phyloP scores from a whole-genome alignment of 2,797 vertebrate genomes.

The Phrynocephalus vlangalii region DNA sequence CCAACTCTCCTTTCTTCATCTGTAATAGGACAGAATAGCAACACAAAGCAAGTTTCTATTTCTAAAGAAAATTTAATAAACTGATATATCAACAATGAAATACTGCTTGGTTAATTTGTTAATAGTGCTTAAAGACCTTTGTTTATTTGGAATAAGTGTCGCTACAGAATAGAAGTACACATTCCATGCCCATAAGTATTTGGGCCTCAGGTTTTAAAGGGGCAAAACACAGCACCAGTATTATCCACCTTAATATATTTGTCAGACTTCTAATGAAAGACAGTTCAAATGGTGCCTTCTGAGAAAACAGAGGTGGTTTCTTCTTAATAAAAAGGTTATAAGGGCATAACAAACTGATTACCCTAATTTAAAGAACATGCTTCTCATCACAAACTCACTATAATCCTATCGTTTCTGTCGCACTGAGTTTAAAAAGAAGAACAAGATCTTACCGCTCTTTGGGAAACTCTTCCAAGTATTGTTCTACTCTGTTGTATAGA shows the following conservation, averaged over 20 bases:
- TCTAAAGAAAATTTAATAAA: neutral
- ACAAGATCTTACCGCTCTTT: slow-evolving; percentile 87
- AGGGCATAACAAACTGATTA: neutral
- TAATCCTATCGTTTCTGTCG: neutral
- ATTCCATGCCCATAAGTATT: neutral
- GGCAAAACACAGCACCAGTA: neutral
- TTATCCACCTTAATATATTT: neutral
- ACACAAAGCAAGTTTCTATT: neutral
- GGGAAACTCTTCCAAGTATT: slow-evolving; percentile 91
- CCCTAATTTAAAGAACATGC: neutral
- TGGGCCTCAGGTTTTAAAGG: neutral
- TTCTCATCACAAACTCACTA: neutral
- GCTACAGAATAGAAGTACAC: neutral
- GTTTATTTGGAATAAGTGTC: neutral
- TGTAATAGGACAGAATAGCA: neutral
- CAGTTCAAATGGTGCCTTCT: neutral
- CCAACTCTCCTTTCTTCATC: too few species aligned
- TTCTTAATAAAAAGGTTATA: too few species aligned
- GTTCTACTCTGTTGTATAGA: slow-evolving; percentile 89
- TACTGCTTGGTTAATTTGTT: neutral
- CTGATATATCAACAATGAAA: neutral
- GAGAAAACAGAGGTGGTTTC: too few species aligned
- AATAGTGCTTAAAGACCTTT: neutral
- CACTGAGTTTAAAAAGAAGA: neutral
- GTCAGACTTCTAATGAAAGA: neutral